phyloP scores from a whole-genome alignment of 2,113 vertebrate genomes.

The Stictonetta naevosa region DNA sequence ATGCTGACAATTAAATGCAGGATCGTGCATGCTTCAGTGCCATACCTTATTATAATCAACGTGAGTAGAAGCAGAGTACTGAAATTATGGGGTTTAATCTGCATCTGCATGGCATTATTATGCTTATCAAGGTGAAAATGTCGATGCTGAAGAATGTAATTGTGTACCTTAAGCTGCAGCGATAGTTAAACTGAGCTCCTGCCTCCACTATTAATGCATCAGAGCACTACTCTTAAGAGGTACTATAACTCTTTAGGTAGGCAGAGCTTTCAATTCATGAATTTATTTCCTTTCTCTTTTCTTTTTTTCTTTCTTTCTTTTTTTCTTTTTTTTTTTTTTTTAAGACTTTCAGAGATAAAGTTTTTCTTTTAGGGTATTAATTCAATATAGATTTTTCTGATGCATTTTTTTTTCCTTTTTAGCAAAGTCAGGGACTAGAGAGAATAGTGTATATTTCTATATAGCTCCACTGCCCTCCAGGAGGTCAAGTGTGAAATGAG shows the following conservation, averaged over 20 bases:
- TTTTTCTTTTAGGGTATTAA: constrained; percentile 3
- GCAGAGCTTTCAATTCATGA: constrained; percentile 17
- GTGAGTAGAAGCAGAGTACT: constrained; percentile 61
- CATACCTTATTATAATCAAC: constrained; percentile 66
- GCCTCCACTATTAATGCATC: constrained; percentile 50
- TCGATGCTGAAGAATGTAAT: constrained; percentile 66
- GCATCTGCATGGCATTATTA: constrained; percentile 69
- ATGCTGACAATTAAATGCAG: constrained; percentile 69
- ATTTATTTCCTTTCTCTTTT: neutral
- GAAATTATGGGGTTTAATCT: constrained; percentile 67
- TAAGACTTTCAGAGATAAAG: neutral
- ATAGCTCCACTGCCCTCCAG: neutral
- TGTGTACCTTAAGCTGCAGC: constrained; percentile 51
- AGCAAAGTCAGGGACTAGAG: neutral
- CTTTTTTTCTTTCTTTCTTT: neutral
- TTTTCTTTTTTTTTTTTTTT: neutral
- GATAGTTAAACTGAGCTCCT: constrained; percentile 60
- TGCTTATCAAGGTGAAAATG: constrained; percentile 72
- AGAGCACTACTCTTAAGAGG: constrained; percentile 39
- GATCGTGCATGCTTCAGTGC: constrained; percentile 57
- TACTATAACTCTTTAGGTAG: neutral
- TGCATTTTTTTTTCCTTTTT: neutral
- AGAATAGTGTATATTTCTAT: neutral
- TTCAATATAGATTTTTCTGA: constrained; percentile 36
- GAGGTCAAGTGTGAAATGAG: constrained; percentile 55